Evolutionary conservation across 1,140 invertebrate species (phyloP).

Genomic region (Aphelenchoides fujianensis): DNA sequence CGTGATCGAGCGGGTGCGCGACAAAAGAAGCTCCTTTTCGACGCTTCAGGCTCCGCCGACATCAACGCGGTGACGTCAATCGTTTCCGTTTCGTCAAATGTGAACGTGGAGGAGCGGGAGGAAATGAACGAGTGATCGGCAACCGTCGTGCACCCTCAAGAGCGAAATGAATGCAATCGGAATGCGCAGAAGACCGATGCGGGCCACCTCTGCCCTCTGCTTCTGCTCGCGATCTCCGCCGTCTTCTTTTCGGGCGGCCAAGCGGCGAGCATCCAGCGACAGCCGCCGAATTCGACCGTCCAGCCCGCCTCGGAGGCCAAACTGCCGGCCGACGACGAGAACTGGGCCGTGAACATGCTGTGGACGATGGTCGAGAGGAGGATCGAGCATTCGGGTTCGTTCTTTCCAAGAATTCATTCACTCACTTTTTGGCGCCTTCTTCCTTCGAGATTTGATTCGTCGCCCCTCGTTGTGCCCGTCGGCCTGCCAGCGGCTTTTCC

Average conservation of each 20-base stretch:
- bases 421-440: no score
- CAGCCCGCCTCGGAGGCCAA: not conserved
- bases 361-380: not conserved
- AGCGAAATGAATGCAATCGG: not conserved
- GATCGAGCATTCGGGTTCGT: constrained; percentile 2
- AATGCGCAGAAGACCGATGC: not conserved
- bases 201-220: not conserved
- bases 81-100: no score
- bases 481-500: constrained; percentile 14
- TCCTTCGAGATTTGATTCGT: no score
- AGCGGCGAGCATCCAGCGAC: no score
- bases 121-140: no score
- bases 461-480: no score
- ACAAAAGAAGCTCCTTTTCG: not conserved
- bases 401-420: constrained; percentile 2
- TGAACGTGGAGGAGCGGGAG: no score
- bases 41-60: no score
- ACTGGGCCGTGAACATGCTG: not conserved
- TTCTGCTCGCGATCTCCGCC: not conserved
- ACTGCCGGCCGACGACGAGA: not conserved
- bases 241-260: no score
- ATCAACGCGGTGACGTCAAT: no score
- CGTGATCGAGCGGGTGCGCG: not conserved
- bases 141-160: no score
- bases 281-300: not conserved